Percentiles rank a stretch among this genome's conserved stretches.
phyloP scores from a whole-genome alignment of 2,797 vertebrate genomes.

The Hydrolagus colliei region DNA sequence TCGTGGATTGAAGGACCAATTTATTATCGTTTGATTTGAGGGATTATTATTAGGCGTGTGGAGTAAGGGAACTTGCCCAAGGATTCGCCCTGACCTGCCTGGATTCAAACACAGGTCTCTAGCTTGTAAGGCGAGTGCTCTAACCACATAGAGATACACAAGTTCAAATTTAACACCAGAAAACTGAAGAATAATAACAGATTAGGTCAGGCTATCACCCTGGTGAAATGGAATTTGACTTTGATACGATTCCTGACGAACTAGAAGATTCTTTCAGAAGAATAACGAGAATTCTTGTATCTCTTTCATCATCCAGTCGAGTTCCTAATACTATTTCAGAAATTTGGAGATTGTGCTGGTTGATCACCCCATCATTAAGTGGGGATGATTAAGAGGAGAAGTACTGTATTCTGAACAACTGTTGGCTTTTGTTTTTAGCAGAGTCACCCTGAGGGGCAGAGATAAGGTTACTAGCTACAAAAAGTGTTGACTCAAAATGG shows the following conservation, averaged over 20 bases:
- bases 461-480: not conserved
- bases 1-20: too few species aligned
- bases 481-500: not conserved
- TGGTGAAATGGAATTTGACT: not conserved
- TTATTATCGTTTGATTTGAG: too few species aligned
- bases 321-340: not conserved
- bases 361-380: not conserved
- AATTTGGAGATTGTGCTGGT: constrained; percentile 3
- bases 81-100: too few species aligned
- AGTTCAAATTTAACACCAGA: too few species aligned
- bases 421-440: not conserved
- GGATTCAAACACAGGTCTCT: too few species aligned
- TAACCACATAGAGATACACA: too few species aligned
- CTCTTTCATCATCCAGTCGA: not conserved
- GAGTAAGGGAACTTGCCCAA: too few species aligned
- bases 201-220: too few species aligned
- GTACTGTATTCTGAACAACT: not conserved
- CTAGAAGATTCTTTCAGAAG: not conserved
- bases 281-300: not conserved
- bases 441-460: not conserved
- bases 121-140: too few species aligned
- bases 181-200: too few species aligned
- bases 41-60: too few species aligned
- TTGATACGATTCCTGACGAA: not conserved
- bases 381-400: not conserved